Base-by-base conservation (phyloP, 2,113 vertebrate species). In the Hydrolagus affinis region DNA sequence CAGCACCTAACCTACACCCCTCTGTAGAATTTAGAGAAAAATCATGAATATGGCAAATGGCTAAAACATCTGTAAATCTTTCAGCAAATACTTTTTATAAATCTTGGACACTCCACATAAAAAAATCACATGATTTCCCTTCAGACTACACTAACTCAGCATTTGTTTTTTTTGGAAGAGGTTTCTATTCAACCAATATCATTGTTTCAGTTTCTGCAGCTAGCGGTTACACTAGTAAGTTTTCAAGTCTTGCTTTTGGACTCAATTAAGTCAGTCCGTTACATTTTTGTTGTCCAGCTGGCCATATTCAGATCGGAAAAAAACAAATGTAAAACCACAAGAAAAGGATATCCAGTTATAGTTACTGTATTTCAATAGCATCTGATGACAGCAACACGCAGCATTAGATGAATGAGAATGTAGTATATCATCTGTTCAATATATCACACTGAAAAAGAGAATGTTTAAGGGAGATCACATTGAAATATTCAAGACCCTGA, bases 61-160 rank as follows among this genome's bases (percentile, higher is more conserved):
- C 66, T 83, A 83, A 83, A 83, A 66, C 66, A 83, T 66, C n/a
- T 30, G 77, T 66, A 66, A 30, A 83, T 83, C 78, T 83, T 83
- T 66, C 62, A 32, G 60, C 60, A 66, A 68, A 15, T 28, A 25
- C 62, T 83, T 83, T 83, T 66, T 83, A 66, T 83, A 66, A 68
- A 59, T 83, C 62, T 83, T 32, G 62, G 78, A 83, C 78, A 83
- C 77, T 80, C 23, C 17, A 68, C 59, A 28, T 83, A 83, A 83
- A 66, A 44, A 44, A 83, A 64, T 59, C 60, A 83, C 77, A 83
- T 80, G 60, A 80, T 83, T 83, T 68, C 60, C 73, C 66, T 66
- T 83, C 78, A 83, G 78, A 68, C 78, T 68, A 64, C 28, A 28
- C 62, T 44, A 44, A 44, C 44, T 66, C 60, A 80, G 25, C 25